These are phyloP conservation scores for Leptinotarsa haldemani DNA, from an alignment of 2,888 invertebrate species.

Conservation along the genomic window DNA sequence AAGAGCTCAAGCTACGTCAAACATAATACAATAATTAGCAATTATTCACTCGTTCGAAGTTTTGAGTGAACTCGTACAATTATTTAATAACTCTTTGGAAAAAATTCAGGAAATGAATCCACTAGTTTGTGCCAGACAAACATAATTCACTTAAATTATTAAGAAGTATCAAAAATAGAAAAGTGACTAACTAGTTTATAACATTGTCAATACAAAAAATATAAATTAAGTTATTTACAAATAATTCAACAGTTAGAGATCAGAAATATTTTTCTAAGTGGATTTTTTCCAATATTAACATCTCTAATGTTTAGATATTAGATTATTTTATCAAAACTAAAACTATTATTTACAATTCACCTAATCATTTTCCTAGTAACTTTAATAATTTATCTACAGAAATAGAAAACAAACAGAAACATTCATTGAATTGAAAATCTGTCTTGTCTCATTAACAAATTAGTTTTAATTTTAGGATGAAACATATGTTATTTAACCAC, in stretches of 20 bases:
- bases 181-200: constrained; percentile 39
- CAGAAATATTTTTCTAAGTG: constrained; percentile 18
- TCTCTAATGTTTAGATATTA: constrained; percentile 10
- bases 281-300: constrained; percentile 4
- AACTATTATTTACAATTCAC: constrained; percentile 36
- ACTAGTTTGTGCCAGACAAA: constrained; percentile 26
- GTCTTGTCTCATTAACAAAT: not conserved
- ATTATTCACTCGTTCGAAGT: not conserved
- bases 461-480: not conserved
- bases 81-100: not conserved
- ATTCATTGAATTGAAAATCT: constrained; percentile 12
- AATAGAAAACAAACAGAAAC: constrained; percentile 26
- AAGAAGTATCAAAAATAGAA: constrained; percentile 44
- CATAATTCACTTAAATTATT: constrained; percentile 31
- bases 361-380: constrained; percentile 28
- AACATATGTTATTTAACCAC: not conserved
- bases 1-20: not conserved
- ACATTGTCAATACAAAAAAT: constrained; percentile 38
- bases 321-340: constrained; percentile 34
- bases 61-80: not conserved
- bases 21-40: constrained; percentile 4
- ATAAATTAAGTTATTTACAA: constrained; percentile 30
- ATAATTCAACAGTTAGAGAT: constrained; percentile 13
- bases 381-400: constrained; percentile 15
- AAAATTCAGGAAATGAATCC: not conserved